These are phyloP conservation scores for Rhizomys pruinosus DNA, from an alignment of 2,113 vertebrate species.

Conservation along the genomic window DNA sequence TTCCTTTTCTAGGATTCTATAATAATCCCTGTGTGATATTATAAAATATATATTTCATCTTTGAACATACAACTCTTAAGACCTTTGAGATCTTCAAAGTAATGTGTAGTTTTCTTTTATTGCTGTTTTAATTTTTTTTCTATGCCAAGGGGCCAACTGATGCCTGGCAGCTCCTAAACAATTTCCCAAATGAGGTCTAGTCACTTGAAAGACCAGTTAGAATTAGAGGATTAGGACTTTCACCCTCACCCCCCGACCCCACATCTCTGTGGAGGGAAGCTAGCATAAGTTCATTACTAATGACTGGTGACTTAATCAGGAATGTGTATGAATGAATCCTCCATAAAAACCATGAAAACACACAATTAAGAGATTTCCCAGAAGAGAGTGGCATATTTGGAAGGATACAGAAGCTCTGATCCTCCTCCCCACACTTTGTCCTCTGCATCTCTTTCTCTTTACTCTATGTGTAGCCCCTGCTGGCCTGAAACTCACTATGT, in stretches of 20 bases:
- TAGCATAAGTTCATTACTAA: background rate
- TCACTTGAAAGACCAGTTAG: background rate
- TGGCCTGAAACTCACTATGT: no score
- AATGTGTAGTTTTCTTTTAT: background rate
- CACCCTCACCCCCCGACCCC: background rate
- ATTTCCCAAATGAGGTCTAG: background rate
- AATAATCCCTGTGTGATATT: background rate
- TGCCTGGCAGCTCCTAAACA: background rate
- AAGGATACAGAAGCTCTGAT: background rate
- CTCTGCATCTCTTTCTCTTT: background rate
- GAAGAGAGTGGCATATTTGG: background rate
- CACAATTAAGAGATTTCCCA: background rate
- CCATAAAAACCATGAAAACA: background rate
- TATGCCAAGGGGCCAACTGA: background rate
- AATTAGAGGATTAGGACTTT: background rate
- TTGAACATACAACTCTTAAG: background rate
- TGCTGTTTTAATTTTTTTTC: no score
- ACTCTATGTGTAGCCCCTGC: no score
- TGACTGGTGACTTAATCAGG: background rate
- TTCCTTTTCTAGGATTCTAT: background rate
- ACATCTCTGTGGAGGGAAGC: background rate
- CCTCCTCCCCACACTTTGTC: background rate
- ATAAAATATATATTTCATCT: background rate
- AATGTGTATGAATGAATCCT: background rate
- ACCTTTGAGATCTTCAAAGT: background rate